Evolutionary conservation across 2,888 invertebrate genomes (phyloP), one percentile per base, ranked within the genome.

Genomic region (Ypsolopha scabrella): DNA sequence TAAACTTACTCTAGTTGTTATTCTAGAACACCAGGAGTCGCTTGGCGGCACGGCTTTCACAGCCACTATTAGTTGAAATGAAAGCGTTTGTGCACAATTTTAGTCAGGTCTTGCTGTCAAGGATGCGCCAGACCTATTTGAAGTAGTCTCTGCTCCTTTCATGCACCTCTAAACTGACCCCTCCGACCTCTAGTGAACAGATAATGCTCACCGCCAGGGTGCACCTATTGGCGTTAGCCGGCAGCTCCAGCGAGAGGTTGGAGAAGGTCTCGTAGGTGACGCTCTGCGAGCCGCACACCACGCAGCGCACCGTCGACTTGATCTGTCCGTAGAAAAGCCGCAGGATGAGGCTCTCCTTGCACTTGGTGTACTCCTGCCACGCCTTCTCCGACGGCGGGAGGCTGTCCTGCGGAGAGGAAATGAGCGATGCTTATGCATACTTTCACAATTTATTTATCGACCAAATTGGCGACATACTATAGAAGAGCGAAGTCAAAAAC

Each of bases 261-360:
- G 93, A 94, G 78, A 96, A 96, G 10, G 93, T 91, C 72, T 97
- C 96, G 74, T 95, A 96, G 0, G 94, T 96, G 55, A 92, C 90
- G 50, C 95, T 95, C 64, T 90, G 89, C 65, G 92, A 90, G 53
- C 81, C 78, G 76, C 97, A 97, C 7, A 86, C 87, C 1, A 88
- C 80, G 74, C 97, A 97, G 51, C 88, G 89, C 1, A 96, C 91
- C 0, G 93, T 94, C 10, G 95, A 95, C 65, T 91, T 91, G 60
- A 94, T 90, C 82, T 95, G 94, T 0, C 96, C 96, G 85, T 94
- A 94, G 80, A 97, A 97, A 62, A 95, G 85, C 56, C 91, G 88
- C 58, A 92, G 87, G 54, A 95, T 91, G 46, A 92, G 87, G 55
- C 93, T 93, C 71, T 91, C 89, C 63, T 93, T 91, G 33, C 89